Evolutionary conservation across 30 jellyfish, hydroid and myxozoan species (phyloP).

Genomic region (Hydra vulgaris): DNA sequence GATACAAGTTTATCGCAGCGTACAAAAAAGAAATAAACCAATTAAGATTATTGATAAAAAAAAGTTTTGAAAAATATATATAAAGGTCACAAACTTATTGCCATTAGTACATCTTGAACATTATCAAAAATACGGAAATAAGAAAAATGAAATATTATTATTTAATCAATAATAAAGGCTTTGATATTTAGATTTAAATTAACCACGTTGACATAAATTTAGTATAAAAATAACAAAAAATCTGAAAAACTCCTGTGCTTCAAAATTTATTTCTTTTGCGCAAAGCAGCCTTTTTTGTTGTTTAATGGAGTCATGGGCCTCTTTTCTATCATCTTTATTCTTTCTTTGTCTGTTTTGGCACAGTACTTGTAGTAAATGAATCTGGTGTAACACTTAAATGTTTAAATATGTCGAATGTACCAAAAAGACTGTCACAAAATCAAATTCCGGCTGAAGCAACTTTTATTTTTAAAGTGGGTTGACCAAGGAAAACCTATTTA

Average conservation of each 20-base stretch:
- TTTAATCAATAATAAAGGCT: no score
- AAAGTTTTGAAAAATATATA: no score
- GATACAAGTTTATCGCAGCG: no score
- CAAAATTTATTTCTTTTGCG: background rate
- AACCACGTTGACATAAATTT: no score
- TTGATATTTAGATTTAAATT: no score
- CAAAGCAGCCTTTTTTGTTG: background rate
- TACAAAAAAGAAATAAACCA: no score
- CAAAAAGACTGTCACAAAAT: background rate
- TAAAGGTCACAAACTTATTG: no score
- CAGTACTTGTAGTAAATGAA: background rate
- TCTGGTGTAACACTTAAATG: background rate
- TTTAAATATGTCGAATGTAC: background rate
- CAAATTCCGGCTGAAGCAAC: background rate
- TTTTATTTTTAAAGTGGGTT: background rate
- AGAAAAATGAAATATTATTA: no score
- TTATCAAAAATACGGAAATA: no score
- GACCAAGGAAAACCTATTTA: conserved; percentile 1
- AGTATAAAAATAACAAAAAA: background rate
- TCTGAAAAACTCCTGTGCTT: background rate
- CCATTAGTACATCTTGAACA: no score
- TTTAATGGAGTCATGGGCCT: background rate
- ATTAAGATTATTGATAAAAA: no score
- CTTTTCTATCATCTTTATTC: background rate
- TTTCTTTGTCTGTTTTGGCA: background rate